Conservation (phyloP, 1,140 invertebrate genomes). For the Cotesia chilonis region DNA sequence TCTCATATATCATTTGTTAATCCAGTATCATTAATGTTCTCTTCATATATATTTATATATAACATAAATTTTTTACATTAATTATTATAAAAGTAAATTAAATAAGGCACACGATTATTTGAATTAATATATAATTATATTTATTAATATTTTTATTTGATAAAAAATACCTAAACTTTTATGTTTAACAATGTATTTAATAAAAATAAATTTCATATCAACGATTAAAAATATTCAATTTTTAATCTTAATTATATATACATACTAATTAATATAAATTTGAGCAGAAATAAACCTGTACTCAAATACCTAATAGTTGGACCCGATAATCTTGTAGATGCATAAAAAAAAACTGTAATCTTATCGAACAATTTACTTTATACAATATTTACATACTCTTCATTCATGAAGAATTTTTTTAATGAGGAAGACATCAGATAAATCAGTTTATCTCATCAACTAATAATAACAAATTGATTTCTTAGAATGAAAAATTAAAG, state of each 20-base stretch:
- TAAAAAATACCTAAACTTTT: background rate
- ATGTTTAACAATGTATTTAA: slow-evolving; percentile 37
- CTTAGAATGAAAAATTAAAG: background rate
- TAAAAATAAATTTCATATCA: slow-evolving; percentile 55
- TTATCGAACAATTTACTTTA: slow-evolving; percentile 60
- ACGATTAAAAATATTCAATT: slow-evolving; percentile 60
- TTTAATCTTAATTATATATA: slow-evolving; percentile 57
- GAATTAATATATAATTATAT: no score
- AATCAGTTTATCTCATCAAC: slow-evolving; percentile 3
- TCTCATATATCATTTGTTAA: slow-evolving; percentile 20
- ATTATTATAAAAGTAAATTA: background rate
- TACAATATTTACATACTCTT: slow-evolving; percentile 59
- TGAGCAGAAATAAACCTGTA: slow-evolving; percentile 50
- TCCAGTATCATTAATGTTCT: background rate
- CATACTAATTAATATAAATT: slow-evolving; percentile 52
- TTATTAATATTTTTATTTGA: no score
- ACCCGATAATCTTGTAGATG: slow-evolving; percentile 37
- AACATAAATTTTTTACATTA: background rate
- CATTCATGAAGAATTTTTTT: slow-evolving; percentile 17
- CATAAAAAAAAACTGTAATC: slow-evolving; percentile 48
- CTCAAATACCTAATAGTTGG: slow-evolving; percentile 38
- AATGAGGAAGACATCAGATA: slow-evolving; percentile 19
- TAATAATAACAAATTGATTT: slow-evolving; percentile 9
- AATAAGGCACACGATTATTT: background rate
- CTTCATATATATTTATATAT: no score